phyloP scores from a whole-genome alignment of 2,113 vertebrate species.

The Cromileptes altivelis region DNA sequence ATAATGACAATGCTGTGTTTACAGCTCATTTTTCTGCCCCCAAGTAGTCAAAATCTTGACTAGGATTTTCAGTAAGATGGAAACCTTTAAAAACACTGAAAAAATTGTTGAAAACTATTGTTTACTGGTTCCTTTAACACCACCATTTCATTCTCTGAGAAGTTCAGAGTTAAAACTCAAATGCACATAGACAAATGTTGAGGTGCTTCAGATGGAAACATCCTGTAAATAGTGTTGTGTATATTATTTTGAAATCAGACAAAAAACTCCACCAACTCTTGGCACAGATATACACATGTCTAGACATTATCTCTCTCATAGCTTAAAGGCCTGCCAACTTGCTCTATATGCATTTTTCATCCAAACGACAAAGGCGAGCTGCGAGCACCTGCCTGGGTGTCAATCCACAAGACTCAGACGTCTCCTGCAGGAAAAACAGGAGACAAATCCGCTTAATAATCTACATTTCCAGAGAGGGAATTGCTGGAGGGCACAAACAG shows the following conservation, averaged over 20 bases:
- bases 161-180: not conserved
- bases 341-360: conserved; percentile 38
- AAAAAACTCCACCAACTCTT: not conserved
- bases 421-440: conserved; percentile 35
- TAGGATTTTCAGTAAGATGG: too few relatives aligned
- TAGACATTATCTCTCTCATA: conserved; percentile 20
- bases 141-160: not conserved
- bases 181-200: not conserved
- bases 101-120: not conserved
- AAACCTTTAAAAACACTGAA: not conserved
- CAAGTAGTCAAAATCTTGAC: too few relatives aligned
- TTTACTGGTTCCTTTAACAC: not conserved
- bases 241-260: conserved; percentile 5
- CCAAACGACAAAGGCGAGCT: conserved; percentile 18
- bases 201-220: not conserved
- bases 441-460: conserved; percentile 61
- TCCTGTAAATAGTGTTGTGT: conserved; percentile 9
- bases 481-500: conserved; percentile 59
- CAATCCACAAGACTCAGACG: conserved; percentile 45
- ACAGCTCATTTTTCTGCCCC: too few relatives aligned
- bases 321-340: conserved; percentile 27
- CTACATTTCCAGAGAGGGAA: conserved; percentile 58
- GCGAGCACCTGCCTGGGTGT: conserved; percentile 54
- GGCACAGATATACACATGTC: conserved; percentile 8
- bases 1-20: not conserved